Evolutionary conservation across 2,113 vertebrate species (phyloP), one percentile per base, ranked within the genome.

Genomic region (Chlorodrepanis virens): DNA sequence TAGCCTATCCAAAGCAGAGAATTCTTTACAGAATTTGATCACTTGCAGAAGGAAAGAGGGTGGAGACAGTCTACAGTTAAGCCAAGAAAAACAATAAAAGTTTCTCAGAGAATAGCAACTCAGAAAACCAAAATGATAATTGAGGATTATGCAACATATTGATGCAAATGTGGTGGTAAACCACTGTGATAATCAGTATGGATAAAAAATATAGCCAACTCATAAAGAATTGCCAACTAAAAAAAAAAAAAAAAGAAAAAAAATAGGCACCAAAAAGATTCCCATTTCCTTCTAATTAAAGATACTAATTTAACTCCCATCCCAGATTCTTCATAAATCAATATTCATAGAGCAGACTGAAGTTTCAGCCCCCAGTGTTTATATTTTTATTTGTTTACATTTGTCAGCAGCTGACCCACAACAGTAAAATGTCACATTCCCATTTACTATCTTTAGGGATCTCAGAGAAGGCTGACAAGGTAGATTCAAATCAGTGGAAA

Each of bases 11-110:
- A 88, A 94, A 95, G 50, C 1, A 1, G 78, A 87, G 39, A 83
- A 94, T 88, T 93, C 67, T 74, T 64, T 89, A 64, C 35, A 83
- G 64, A 74, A 83, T 88, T 81, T 75, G 79, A 70, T 95, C 75
- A 31, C 47, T 40, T 90, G 50, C 87, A 95, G 82, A 95, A 88
- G 76, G 71, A 63, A 83, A 64, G 47, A 86, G 90, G 85, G 94
- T 83, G 93, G 96, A 83, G 50, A 47, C 22, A 44, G 47, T 12
- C 31, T 53, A 40, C 76, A 74, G 47, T 78, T 64, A 60, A 56
- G 87, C 90, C 94, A 95, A 94, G 57, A 64, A 88, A 88, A 94
- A 54, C 44, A 78, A 25, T 6, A 69, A 5, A 88, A 71, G 6
- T 47, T 92, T 10, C 83, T 78, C 69, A 88, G 75, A 93, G 59